These are phyloP conservation scores for Ichneumoninae sp. DNA, from an alignment of 2,888 invertebrate species.

Conservation along the genomic window DNA sequence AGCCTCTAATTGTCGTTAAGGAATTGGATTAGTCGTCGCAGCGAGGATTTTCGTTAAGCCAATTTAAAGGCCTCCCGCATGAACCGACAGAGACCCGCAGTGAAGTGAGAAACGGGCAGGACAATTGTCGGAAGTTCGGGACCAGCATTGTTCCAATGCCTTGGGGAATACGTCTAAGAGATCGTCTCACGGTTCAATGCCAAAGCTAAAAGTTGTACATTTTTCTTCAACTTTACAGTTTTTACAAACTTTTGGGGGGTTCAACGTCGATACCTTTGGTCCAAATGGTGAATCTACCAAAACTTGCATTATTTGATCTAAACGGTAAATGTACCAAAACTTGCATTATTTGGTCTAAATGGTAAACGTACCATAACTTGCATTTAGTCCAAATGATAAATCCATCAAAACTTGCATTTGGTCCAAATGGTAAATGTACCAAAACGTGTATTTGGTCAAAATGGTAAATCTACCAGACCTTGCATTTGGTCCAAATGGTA, in stretches of 20 bases:
- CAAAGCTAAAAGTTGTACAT: slow-evolving; percentile 57
- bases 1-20: slow-evolving; percentile 76
- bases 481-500: not conserved
- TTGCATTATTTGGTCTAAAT: too few relatives aligned
- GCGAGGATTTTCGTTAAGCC: slow-evolving; percentile 72
- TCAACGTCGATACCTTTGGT: slow-evolving; percentile 12
- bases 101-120: slow-evolving; percentile 40
- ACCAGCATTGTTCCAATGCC: slow-evolving; percentile 8
- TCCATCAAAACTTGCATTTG: not conserved
- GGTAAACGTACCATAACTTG: not conserved
- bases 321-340: too few relatives aligned
- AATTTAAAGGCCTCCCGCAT: slow-evolving; percentile 67
- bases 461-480: not conserved
- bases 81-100: slow-evolving; percentile 22
- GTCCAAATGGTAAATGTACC: not conserved
- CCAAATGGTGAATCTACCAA: not conserved
- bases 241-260: slow-evolving; percentile 30
- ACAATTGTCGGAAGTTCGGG: slow-evolving; percentile 64
- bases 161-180: slow-evolving; percentile 53
- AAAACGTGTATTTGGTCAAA: not conserved
- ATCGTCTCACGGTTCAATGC: slow-evolving; percentile 55
- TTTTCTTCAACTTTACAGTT: not conserved
- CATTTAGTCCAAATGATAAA: not conserved
- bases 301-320: too few relatives aligned
- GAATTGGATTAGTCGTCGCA: slow-evolving; percentile 75